Evolutionary conservation across 2,888 invertebrate genomes (phyloP), one percentile per base, ranked within the genome.

Genomic region (Habroteleia sp.): DNA sequence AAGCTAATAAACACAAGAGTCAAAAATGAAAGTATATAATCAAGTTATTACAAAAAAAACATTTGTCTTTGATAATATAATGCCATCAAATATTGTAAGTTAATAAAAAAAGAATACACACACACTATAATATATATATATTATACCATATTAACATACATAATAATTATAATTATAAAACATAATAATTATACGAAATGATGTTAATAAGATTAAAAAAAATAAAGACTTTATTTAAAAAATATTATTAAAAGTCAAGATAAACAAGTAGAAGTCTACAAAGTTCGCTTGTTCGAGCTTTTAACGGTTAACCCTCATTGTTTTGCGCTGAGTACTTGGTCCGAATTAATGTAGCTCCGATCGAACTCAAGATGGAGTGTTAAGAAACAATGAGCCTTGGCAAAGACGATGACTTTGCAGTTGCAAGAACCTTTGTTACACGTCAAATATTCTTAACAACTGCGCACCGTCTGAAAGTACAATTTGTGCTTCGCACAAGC

Each of bases 401-500:
- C 58, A 58, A 69, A 74, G 69, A 44, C 73, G 73, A 74, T 74
- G 73, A 74, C 73, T 66, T 66, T 74, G 73, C 73, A 62, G 16
- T 33, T 62, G 46, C 20, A 20, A 66, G 41, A 48, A 54, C 39
- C 66, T 62, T 68, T 74, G 62, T 54, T 50, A 63, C 41, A 50
- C 31, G 56, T 58, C 58, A 63, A 44, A 63, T 63, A 58, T 62
- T 56, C 68, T 63, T 54, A 31, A 52, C 58, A 31, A 56, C 14
- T 58, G 60, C 46, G 33, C 63, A 42, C 50, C 29, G 44, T 69
- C 60, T 50, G 39, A 42, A 52, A 50, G 46, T 66, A 52, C 56
- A 42, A 62, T 46, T 50, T 31, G 23, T 31, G 10, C 27, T 62
- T 39, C 20, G 27, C 29, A 41, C 13, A 31, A 62, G 48, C 35